Conservation (phyloP, 2,888 invertebrate species). For the Lasioglossum pauxillum region DNA sequence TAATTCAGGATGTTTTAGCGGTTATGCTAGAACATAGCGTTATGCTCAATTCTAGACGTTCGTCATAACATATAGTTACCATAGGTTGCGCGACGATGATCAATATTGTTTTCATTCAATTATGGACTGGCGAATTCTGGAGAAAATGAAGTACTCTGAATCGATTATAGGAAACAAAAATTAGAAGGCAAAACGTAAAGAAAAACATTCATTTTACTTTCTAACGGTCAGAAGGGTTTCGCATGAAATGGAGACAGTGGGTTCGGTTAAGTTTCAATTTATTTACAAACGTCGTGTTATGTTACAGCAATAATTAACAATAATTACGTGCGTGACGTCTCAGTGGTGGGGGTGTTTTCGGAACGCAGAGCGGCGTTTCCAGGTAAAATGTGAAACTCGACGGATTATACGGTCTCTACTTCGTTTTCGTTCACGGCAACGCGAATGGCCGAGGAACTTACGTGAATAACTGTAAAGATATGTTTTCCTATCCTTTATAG, state of each 20-base stretch:
- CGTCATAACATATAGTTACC: neutral
- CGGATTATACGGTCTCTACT: conserved; percentile 58
- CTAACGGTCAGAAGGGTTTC: neutral
- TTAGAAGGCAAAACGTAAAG: neutral
- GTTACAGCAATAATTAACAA: conserved; percentile 78
- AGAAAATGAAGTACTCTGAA: neutral
- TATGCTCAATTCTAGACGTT: neutral
- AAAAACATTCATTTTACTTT: neutral
- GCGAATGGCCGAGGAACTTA: conserved; percentile 45
- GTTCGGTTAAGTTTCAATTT: conserved; percentile 68
- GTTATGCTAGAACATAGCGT: neutral
- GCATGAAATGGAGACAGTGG: neutral
- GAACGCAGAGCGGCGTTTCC: conserved; percentile 42
- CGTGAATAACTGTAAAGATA: conserved; percentile 57
- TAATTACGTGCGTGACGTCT: conserved; percentile 62
- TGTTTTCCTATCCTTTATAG: conserved; percentile 65
- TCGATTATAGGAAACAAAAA: neutral
- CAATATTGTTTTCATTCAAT: neutral
- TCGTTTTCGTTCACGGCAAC: conserved; percentile 21
- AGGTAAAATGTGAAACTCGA: conserved; percentile 46
- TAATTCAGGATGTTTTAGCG: neutral
- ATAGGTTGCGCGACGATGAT: neutral
- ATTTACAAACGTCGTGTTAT: conserved; percentile 81
- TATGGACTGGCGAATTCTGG: neutral
- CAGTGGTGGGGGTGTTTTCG: neutral